phyloP scores from a whole-genome alignment of 2,888 invertebrate species.

The Monochamus alternatus region DNA sequence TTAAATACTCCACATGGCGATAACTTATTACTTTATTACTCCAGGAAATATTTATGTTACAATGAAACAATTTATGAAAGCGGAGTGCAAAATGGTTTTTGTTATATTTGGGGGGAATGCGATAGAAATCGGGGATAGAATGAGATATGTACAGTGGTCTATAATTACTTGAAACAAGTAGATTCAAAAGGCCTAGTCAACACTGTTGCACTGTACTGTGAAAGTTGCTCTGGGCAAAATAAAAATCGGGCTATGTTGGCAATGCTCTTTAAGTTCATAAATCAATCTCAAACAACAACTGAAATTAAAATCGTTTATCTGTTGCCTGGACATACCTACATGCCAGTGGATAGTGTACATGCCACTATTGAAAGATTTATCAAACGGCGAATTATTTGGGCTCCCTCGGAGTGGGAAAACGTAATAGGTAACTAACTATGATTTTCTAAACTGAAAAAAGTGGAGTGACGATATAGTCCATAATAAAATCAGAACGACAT shows the following conservation, averaged over 20 bases:
- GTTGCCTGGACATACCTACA: background rate
- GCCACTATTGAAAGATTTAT: too few species aligned
- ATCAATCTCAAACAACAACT: slow-evolving; percentile 14
- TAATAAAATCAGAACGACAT: too few species aligned
- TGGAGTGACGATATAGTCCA: slow-evolving; percentile 9
- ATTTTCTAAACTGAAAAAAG: slow-evolving; percentile 18
- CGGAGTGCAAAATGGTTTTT: slow-evolving; percentile 47
- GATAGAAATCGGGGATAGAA: slow-evolving; percentile 59
- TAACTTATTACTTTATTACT: slow-evolving; percentile 55
- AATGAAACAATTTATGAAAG: slow-evolving; percentile 51
- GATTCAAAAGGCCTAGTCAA: background rate
- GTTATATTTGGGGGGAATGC: slow-evolving; percentile 57
- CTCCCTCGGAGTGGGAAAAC: background rate
- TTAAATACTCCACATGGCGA: slow-evolving; percentile 53
- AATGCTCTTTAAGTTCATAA: slow-evolving; percentile 20
- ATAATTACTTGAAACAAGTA: slow-evolving; percentile 11
- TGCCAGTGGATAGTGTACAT: too few species aligned
- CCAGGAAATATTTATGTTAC: slow-evolving; percentile 53
- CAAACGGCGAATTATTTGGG: too few species aligned
- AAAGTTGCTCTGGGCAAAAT: slow-evolving; percentile 47
- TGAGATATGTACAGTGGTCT: slow-evolving; percentile 47
- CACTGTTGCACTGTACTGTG: slow-evolving; percentile 37
- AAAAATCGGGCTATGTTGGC: slow-evolving; percentile 32
- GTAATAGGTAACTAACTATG: background rate
- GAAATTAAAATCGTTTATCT: slow-evolving; percentile 31